Evolutionary conservation across 2,797 vertebrate species (phyloP).

Genomic region (Sebastes trivittatus): DNA sequence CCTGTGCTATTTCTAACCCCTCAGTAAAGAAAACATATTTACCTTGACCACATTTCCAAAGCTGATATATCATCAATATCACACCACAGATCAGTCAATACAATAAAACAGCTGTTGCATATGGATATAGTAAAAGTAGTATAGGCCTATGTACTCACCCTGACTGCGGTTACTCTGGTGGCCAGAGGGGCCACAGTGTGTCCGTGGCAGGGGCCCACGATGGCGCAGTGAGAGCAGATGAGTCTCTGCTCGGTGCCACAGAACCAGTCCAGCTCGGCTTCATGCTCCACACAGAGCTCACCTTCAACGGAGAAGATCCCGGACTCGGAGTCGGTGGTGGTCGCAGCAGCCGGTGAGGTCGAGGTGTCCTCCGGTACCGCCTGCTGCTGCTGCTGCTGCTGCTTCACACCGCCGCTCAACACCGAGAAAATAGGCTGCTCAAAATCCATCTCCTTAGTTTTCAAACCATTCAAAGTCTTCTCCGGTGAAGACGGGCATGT

Average conservation of each 20-base stretch:
- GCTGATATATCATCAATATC: not conserved
- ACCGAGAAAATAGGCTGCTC: slow-evolving; percentile 63
- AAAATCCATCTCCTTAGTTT: not conserved
- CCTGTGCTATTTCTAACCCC: not conserved
- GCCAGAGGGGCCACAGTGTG: slow-evolving; percentile 81
- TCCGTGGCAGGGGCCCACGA: slow-evolving; percentile 76
- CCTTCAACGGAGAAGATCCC: slow-evolving; percentile 64
- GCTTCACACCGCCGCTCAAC: slow-evolving; percentile 26
- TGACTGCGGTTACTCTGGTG: slow-evolving; percentile 81
- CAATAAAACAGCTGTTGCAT: not conserved
- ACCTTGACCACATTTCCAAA: not conserved
- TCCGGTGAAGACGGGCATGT: slow-evolving; percentile 46
- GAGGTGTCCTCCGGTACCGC: not conserved
- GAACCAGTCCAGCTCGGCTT: slow-evolving; percentile 81
- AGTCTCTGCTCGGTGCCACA: slow-evolving; percentile 83
- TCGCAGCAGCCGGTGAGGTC: not conserved
- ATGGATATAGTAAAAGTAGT: not conserved
- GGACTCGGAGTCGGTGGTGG: slow-evolving; percentile 60
- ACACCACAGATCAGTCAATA: not conserved
- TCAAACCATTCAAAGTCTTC: not conserved
- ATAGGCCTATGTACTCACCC: slow-evolving; percentile 68
- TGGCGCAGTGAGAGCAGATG: slow-evolving; percentile 82
- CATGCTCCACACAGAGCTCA: slow-evolving; percentile 78
- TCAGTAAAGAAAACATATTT: not conserved
- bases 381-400: not conserved